A percentile compares a stretch with the other conserved stretches of the same genome.
Conservation (phyloP, 2,113 vertebrate genomes). For the Cervus canadensis region DNA sequence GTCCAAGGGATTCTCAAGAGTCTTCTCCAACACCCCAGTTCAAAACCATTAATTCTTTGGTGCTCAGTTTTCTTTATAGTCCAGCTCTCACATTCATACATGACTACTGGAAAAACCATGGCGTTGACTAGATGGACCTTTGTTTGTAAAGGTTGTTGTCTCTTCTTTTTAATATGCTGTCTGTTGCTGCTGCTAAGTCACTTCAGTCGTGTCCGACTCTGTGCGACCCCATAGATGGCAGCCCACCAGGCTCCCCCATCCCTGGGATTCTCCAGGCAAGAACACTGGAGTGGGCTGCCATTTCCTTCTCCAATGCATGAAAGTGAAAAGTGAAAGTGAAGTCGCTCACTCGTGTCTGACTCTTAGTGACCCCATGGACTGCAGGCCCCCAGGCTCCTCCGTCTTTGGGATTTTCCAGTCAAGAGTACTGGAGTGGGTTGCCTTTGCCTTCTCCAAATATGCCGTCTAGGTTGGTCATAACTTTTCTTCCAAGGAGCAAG, state of each 20-base stretch:
- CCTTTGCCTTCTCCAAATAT: neutral
- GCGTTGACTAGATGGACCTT: neutral
- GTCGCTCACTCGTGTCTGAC: no score
- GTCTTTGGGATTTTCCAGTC: no score
- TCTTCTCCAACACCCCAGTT: neutral
- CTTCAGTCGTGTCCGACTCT: no score
- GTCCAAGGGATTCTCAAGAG: neutral
- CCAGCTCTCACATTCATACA: neutral
- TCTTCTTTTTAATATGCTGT: neutral
- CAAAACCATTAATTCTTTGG: neutral
- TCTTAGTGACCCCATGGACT: no score
- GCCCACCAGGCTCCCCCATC: no score
- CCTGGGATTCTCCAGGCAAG: no score
- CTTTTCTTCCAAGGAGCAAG: neutral
- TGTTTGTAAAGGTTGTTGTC: neutral
- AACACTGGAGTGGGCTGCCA: no score
- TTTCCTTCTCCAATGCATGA: no score
- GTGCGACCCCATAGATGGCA: no score
- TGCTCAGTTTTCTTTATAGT: neutral
- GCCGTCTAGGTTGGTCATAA: neutral
- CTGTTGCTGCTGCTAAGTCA: neutral
- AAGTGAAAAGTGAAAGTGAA: no score
- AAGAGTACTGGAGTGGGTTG: no score
- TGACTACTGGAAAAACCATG: neutral
- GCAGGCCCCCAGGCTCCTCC: no score